Conservation (phyloP, 2,113 vertebrate genomes). For the Carassius carassius region DNA sequence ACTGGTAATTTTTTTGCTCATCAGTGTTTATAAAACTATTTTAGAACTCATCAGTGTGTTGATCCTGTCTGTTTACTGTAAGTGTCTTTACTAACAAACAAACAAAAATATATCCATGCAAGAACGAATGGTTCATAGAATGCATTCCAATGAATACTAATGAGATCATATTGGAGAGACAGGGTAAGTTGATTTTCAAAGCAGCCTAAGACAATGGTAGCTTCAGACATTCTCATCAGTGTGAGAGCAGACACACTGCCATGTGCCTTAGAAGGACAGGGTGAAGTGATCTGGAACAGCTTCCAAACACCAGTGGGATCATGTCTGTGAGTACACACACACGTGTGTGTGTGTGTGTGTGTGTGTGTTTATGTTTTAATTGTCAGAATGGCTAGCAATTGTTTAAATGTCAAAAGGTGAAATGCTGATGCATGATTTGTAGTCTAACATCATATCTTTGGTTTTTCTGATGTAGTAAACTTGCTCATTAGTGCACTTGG, state of each 20-base stretch:
- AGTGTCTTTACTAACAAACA: background rate
- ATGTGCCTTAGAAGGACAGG: background rate
- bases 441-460: background rate
- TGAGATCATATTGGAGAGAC: background rate
- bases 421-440: background rate
- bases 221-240: background rate
- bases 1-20: background rate
- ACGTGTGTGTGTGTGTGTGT: background rate
- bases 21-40: background rate
- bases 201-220: background rate
- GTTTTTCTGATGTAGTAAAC: background rate
- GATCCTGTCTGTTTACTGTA: background rate
- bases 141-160: background rate
- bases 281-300: background rate
- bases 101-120: background rate
- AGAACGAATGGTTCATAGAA: background rate
- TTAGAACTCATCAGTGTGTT: background rate
- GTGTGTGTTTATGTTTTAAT: background rate
- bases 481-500: background rate
- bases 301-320: background rate
- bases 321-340: background rate
- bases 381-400: background rate
- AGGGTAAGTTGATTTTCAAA: background rate
- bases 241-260: background rate
- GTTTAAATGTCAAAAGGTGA: conserved; percentile 43